phyloP scores from a whole-genome alignment of 1,140 invertebrate genomes.

The Ptiloglossa arizonensis region DNA sequence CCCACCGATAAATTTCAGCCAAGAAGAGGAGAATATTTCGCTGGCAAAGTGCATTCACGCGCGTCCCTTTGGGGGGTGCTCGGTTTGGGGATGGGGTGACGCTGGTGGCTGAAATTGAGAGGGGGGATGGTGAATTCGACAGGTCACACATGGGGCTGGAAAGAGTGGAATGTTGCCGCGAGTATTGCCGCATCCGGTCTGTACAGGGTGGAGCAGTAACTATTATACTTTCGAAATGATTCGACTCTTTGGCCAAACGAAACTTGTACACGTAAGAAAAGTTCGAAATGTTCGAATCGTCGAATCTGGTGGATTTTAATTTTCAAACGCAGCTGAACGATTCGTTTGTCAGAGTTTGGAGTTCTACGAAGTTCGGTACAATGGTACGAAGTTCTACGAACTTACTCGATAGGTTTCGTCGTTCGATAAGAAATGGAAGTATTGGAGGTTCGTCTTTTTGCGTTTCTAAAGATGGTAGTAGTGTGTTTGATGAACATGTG shows the following conservation, averaged over 20 bases:
- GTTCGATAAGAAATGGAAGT: too few relatives aligned
- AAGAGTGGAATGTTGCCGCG: constrained; percentile 11
- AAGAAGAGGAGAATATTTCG: constrained; percentile 51
- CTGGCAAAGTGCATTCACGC: constrained; percentile 49
- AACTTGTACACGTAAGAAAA: not conserved
- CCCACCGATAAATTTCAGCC: constrained; percentile 54
- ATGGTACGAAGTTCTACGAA: too few relatives aligned
- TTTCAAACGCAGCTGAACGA: too few relatives aligned
- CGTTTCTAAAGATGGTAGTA: too few relatives aligned
- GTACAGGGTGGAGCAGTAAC: not conserved
- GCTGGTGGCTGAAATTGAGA: too few relatives aligned
- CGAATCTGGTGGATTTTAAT: too few relatives aligned
- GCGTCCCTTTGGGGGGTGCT: constrained; percentile 19
- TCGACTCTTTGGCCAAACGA: not conserved
- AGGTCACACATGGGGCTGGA: not conserved
- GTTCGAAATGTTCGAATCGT: not conserved
- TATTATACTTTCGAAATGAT: not conserved
- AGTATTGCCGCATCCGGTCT: constrained; percentile 6
- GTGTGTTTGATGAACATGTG: too few relatives aligned
- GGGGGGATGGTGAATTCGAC: constrained; percentile 32
- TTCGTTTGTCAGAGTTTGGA: too few relatives aligned
- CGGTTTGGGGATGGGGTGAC: not conserved
- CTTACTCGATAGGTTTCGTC: too few relatives aligned
- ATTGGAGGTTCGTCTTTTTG: too few relatives aligned
- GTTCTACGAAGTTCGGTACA: too few relatives aligned